Base-by-base conservation (phyloP, 2,888 invertebrate genomes). In the Punctoribates punctum region DNA sequence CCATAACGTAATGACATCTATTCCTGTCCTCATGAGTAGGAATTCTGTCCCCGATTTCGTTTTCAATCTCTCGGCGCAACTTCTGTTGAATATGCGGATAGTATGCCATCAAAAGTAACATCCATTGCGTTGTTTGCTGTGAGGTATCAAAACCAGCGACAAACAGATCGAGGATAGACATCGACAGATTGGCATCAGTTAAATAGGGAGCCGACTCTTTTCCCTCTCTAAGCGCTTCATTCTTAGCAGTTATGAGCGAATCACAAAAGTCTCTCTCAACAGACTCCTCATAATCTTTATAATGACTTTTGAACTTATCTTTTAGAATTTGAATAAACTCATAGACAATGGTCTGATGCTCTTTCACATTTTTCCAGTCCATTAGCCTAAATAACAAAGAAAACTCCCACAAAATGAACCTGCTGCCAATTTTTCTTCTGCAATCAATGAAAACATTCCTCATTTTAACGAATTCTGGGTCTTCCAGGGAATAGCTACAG, bases 101-200 rank as follows among this genome's bases (percentile, higher is more conserved):
- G 20, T 73, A 46, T 1, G 54, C 25, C n/a, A 73, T n/a, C 11
- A 51, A 73, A 4, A 51, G 23, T 1, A 73, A 0, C 5, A 73
- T 20, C 76, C 76, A 76, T 38, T 34, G 51, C 46, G 74, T 8
- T 23, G 76, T 34, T 1, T 11, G 11, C 27, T 60, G 20, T 4
- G 73, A 54, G 0, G 76, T 76, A 11, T 76, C 76, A 27, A 25
- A 42, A 17, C 74, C 74, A 13, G 74, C 76, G 1, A 74, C 2
- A 29, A 76, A 62, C 34, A 76, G n/a, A 23, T 76, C 76, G n/a
- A 74, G 25, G 2, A 42, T 15, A 17, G 46, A 29, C 0, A n/a
- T 3, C 2, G 9, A 25, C 0, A 73, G 60, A 11, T 54, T 25
- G 0, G 2, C 11, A 5, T 72, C 54, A 3, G 27, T 75, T 20